phyloP scores from a whole-genome alignment of 64 coral and sea anemone genomes.

The Anthopleura sola region DNA sequence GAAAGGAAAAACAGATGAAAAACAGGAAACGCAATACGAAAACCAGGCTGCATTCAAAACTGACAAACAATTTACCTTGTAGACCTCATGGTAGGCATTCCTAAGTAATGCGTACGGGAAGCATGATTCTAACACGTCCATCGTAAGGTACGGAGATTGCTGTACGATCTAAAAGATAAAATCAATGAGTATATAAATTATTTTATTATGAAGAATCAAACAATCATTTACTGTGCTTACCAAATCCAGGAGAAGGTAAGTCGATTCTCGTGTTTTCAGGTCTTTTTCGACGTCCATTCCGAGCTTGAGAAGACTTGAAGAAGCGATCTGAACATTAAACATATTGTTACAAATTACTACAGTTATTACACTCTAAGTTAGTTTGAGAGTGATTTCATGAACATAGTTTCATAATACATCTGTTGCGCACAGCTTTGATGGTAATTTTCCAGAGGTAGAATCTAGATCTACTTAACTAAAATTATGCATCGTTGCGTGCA shows the following conservation, averaged over 20 bases:
- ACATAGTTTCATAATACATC: too few species aligned
- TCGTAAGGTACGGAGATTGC: conserved; percentile 85
- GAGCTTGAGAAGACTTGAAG: conserved; percentile 95
- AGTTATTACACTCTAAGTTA: neutral
- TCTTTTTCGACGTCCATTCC: conserved; percentile 95
- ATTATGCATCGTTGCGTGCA: too few species aligned
- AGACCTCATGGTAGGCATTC: conserved; percentile 89
- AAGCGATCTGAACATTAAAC: conserved; percentile 68
- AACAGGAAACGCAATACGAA: neutral
- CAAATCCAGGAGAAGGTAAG: conserved; percentile 93
- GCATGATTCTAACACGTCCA: conserved; percentile 96
- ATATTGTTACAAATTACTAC: neutral
- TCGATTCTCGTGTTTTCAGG: conserved; percentile 75
- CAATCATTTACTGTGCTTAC: conserved; percentile 26
- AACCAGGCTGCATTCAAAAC: neutral
- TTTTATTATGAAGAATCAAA: neutral
- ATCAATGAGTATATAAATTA: neutral
- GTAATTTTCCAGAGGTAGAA: too few species aligned
- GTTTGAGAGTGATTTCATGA: neutral
- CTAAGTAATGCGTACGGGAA: conserved; percentile 92
- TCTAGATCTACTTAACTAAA: too few species aligned
- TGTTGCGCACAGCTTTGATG: too few species aligned
- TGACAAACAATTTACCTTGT: conserved; percentile 56
- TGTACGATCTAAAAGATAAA: conserved; percentile 66
- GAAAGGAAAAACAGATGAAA: neutral